Evolutionary conservation across 2,888 invertebrate species (phyloP).

Genomic region (Chydorus sphaericus): DNA sequence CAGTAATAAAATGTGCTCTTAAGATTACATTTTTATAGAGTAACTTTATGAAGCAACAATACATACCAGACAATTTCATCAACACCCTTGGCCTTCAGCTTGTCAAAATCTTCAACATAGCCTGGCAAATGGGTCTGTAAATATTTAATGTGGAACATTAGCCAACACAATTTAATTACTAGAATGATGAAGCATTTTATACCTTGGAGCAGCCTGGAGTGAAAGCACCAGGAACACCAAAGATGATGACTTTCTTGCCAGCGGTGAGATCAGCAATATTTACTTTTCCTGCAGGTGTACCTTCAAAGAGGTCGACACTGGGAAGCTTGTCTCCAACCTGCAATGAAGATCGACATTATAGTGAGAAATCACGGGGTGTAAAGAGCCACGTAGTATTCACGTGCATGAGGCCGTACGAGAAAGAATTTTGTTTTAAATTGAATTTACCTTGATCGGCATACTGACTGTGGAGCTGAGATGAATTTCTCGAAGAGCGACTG

Average conservation of each 20-base stretch:
- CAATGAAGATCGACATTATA: no score
- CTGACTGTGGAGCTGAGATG: slow-evolving; percentile 17
- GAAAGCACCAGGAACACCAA: slow-evolving; percentile 88
- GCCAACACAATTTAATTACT: not conserved
- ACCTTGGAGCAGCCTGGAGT: slow-evolving; percentile 85
- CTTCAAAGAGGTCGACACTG: slow-evolving; percentile 61
- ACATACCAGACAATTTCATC: slow-evolving; percentile 66
- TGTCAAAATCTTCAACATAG: slow-evolving; percentile 57
- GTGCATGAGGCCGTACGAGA: no score
- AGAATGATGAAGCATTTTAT: slow-evolving; percentile 16
- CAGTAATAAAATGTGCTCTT: no score
- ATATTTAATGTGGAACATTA: not conserved
- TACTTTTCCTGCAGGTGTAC: slow-evolving; percentile 72
- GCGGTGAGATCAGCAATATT: slow-evolving; percentile 52
- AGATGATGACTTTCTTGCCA: slow-evolving; percentile 70
- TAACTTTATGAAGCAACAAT: no score
- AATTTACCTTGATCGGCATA: slow-evolving; percentile 21
- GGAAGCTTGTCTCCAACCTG: slow-evolving; percentile 78
- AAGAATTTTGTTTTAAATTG: slow-evolving; percentile 3
- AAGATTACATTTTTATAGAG: no score
- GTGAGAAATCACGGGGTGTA: no score
- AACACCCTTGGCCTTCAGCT: slow-evolving; percentile 59
- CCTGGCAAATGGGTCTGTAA: slow-evolving; percentile 74
- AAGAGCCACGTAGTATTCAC: no score
- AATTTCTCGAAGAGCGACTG: slow-evolving; percentile 12